Base-by-base conservation (phyloP, 2,888 invertebrate species). In the Altica lythri region DNA sequence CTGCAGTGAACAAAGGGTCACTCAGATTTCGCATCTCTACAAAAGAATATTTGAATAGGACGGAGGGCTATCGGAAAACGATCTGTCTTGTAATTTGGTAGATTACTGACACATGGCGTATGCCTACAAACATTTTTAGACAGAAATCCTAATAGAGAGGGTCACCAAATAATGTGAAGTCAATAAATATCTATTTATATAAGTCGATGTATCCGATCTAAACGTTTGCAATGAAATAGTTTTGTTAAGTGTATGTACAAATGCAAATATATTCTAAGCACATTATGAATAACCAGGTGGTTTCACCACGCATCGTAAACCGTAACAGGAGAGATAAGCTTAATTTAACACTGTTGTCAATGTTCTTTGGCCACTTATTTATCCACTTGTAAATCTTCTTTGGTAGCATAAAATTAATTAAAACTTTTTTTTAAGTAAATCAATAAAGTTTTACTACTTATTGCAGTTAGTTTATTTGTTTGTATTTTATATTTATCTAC, bases 11-110 rank as follows among this genome's bases (percentile, higher is more conserved):
- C 53, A 53, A 53, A 53, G 17, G 32, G 29, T 18, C 43, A 62
- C 58, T 62, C 59, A 62, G 40, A 54, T 56, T 55, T 52, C 49
- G 58, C n/a, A 40, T 54, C 53, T 47, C 47, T 44, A 45, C 56
- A 49, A 55, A 52, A 55, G 53, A 58, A 51, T 60, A 51, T 57
- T 60, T 66, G 61, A 63, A 66, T 64, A 59, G 62, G 52, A 54
- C 63, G 61, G 53, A 30, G 59, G 63, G 45, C 64, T 58, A 68
- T 68, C 66, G 62, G 58, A 62, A 62, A 66, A 51, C 65, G 60
- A 69, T 69, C 67, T 61, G 60, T 70, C 68, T 68, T 68, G 63
- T 62, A 66, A 64, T 66, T 68, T 66, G 65, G 63, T 55, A 55
- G 64, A 62, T 67, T 63, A 70, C 60, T 68, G 69, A 67, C 67